Percentiles rank a stretch among this genome's conserved stretches.
These are phyloP conservation scores for Numenius phaeopus DNA, from an alignment of 2,797 vertebrate species.

Conservation along the genomic window DNA sequence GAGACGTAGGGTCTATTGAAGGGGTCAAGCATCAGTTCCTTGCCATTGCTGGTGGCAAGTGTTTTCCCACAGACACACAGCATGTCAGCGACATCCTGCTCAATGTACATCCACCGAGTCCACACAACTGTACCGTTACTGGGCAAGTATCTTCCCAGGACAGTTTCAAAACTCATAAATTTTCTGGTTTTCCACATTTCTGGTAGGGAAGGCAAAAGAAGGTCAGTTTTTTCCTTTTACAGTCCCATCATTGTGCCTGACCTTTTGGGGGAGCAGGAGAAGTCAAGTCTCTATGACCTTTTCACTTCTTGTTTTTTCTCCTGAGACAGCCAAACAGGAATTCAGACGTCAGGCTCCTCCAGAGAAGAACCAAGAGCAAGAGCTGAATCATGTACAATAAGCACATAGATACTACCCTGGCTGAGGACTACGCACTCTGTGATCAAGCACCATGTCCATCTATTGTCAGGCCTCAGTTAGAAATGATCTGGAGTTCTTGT, in stretches of 20 bases:
- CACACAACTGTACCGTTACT: background rate
- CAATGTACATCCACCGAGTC: background rate
- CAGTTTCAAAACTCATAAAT: background rate
- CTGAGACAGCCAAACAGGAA: background rate
- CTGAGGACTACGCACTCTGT: background rate
- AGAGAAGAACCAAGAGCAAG: background rate
- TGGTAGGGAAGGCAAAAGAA: background rate
- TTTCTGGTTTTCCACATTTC: background rate
- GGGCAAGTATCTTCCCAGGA: background rate
- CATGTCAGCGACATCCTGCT: fast-evolving
- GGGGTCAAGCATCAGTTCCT: background rate
- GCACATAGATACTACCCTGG: background rate
- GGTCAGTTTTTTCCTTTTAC: background rate
- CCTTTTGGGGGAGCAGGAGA: background rate
- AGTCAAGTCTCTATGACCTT: background rate
- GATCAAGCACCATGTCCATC: background rate
- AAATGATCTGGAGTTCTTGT: background rate
- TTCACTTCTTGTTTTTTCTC: background rate
- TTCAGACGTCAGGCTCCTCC: background rate
- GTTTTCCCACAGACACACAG: background rate
- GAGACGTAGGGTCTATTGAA: background rate
- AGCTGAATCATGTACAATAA: background rate
- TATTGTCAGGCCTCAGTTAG: background rate
- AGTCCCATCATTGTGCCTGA: background rate
- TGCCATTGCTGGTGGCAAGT: background rate